Conservation (phyloP, 2,888 invertebrate species). For the Imbricaverruca yamaguchii region DNA sequence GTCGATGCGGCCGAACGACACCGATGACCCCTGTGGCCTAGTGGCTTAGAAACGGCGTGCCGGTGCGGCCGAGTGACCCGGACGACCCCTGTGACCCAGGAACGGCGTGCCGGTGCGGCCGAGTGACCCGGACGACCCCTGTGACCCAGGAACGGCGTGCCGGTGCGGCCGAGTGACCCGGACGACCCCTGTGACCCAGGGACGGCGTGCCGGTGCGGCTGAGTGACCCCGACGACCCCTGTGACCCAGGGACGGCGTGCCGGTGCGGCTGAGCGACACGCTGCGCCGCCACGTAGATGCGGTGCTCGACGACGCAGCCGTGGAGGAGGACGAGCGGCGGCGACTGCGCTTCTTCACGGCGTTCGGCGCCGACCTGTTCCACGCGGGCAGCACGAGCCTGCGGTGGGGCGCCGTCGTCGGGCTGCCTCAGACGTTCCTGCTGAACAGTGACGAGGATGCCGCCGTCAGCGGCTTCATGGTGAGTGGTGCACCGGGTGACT, state of each 20-base stretch:
- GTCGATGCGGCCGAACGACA: not conserved
- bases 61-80: no score
- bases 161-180: no score
- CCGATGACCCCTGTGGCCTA: not conserved
- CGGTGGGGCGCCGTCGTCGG: conserved; percentile 9
- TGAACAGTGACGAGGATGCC: not conserved
- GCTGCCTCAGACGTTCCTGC: not conserved
- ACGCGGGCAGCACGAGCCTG: not conserved
- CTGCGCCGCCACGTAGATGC: not conserved
- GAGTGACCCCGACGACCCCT: no score
- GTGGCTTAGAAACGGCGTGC: not conserved
- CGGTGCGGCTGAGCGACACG: not conserved
- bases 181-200: no score
- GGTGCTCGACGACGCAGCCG: not conserved
- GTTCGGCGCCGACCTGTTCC: conserved; percentile 8
- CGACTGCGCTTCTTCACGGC: conserved; percentile 14
- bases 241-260: not conserved
- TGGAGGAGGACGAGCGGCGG: not conserved
- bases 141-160: no score
- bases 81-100: no score
- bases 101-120: no score
- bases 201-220: no score
- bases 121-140: no score
- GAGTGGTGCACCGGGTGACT: not conserved
- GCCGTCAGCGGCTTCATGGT: not conserved